Evolutionary conservation across 2,888 invertebrate genomes (phyloP), one percentile per base, ranked within the genome.

Genomic region (Metacarcinus magister): DNA sequence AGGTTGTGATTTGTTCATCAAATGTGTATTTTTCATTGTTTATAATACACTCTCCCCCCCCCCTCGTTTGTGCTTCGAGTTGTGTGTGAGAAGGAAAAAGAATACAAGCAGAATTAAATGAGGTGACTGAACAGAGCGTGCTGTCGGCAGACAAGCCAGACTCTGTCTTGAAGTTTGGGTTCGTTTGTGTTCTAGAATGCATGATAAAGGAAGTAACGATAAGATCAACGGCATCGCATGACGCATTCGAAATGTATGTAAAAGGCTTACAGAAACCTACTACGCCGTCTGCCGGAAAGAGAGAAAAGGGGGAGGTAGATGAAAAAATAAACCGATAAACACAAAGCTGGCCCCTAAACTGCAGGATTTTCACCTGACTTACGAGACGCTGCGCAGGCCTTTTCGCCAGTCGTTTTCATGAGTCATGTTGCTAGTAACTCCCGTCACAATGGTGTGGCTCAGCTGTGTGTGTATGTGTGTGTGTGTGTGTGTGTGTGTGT

Each of bases 321-420:
- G n/a, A 23, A 75, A 75, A 75, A n/a, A 75, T 5, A 75, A 75
- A 75, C 75, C 75, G 75, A 75, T 75, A 75, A 75, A 75, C 75
- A 75, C 75, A 75, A 75, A 75, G 75, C 75, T 75, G 75, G 75
- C n/a, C 75, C 75, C 75, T 8, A 75, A 75, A 75, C 75, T 28
- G 75, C 75, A 75, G 75, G 75, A 75, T 75, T 75, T 75, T 75
- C 75, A 75, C 75, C 0, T n/a, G 75, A 75, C 75, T 75, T 75
- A 75, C 75, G 75, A 75, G 75, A 75, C 75, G 75, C 75, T 75
- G 75, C 75, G 23, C 75, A 75, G 75, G 28, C 75, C 75, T 75
- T 75, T 75, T 75, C 75, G 75, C 75, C 75, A 75, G 75, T 75
- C 75, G 75, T 75, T 75, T 75, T 75, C 75, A 75, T 75, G 75